A percentile compares a stretch with the other conserved stretches of the same genome.
Conservation (phyloP, 2,113 vertebrate genomes). For the Maccullochella peelii region DNA sequence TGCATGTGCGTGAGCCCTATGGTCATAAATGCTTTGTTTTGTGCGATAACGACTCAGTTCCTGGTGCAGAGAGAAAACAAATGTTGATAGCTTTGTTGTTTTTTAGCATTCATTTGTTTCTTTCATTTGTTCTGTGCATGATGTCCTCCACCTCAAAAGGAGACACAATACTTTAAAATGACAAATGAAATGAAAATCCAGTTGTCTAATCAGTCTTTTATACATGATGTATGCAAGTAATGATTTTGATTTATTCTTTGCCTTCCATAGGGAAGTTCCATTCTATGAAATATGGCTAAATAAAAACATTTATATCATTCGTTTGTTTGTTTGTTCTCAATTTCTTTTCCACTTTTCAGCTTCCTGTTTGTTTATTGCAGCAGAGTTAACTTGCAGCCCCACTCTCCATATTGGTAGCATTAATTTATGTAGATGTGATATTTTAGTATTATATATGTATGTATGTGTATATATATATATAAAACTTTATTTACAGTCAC, state of each 20-base stretch:
- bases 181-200: constrained; percentile 10
- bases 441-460: too few relatives aligned
- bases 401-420: too few relatives aligned
- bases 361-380: not conserved
- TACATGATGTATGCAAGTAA: not conserved
- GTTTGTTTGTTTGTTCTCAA: not conserved
- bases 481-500: not conserved
- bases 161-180: not conserved
- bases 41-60: not conserved
- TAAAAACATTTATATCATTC: not conserved
- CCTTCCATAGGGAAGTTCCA: not conserved
- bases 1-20: not conserved
- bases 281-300: not conserved
- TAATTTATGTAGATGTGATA: not conserved
- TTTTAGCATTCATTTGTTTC: not conserved
- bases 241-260: not conserved
- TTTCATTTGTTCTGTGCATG: not conserved
- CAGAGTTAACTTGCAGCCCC: not conserved
- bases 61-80: constrained; percentile 9
- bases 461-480: too few relatives aligned
- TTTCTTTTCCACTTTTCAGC: not conserved
- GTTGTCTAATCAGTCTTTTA: constrained; percentile 12
- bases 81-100: constrained; percentile 19
- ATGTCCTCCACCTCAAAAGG: not conserved
- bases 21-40: constrained; percentile 6